Evolutionary conservation across 2,888 invertebrate genomes (phyloP), one percentile per base, ranked within the genome.

Genomic region (Caenorhabditis afra): DNA sequence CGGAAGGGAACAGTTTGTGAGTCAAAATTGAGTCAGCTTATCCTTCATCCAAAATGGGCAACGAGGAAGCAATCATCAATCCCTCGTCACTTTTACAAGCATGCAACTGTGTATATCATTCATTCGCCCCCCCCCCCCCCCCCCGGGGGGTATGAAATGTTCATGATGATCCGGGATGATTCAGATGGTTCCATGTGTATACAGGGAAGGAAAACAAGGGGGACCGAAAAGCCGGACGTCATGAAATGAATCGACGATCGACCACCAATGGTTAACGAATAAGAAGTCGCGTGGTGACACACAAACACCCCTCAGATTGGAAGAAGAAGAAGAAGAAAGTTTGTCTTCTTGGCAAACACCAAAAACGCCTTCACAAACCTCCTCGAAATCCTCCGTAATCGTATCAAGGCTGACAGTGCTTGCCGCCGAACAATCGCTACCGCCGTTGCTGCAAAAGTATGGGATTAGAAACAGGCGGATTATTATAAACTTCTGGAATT

Each of bases 341-440:
- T 35, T 39, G 55, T n/a, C 39, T 71, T 62, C 62, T 71, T 71
- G 49, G 62, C 62, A 71, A 71, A 61, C 61, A 70, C 45, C 29
- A 58, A 50, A 35, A 47, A 35, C 39, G 39, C 23, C 45, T 35
- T 52, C 39, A 73, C 75, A 57, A 50, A 89, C 88, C 86, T 88
- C 87, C 29, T 88, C 89, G 57, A 88, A 84, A 76, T 90, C 89
- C 70, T 89, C 89, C 20, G 86, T 83, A 62, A 89, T 89, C 16
- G 89, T 89, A 68, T 89, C 88, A 64, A 89, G 76, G 18, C 79
- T 82, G 49, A 87, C 82, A 29, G 82, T 80, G 53, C 87, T 87
- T 49, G 87, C 89, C 10, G 83, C 82, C 0, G 88, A 89, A 66
- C 87, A 86, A 61, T 89, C 88, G 23, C 85, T 85, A 14, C 87